Evolutionary conservation across 2,888 invertebrate species (phyloP).

Genomic region (Anagyrus pseudococci): DNA sequence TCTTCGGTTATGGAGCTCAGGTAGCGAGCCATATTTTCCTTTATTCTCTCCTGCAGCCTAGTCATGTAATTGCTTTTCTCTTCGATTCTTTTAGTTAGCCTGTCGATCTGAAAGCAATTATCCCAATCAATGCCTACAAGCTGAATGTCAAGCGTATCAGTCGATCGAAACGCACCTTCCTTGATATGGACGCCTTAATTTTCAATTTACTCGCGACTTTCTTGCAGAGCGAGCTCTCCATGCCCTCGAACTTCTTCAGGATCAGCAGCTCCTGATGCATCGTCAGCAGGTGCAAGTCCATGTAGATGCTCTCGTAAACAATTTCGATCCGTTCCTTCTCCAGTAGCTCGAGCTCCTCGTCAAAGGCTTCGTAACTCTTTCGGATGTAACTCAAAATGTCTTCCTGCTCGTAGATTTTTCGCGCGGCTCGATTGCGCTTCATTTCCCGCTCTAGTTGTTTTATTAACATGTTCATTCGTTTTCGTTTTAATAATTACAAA

Average conservation of each 20-base stretch:
- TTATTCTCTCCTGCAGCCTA: conserved; percentile 63
- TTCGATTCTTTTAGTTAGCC: conserved; percentile 60
- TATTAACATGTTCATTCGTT: neutral
- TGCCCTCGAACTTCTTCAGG: conserved; percentile 74
- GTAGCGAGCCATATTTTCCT: conserved; percentile 66
- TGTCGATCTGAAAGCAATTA: conserved; percentile 42
- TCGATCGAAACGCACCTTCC: conserved; percentile 40
- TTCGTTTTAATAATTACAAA: neutral
- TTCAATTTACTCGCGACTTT: conserved; percentile 67
- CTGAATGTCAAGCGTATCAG: neutral
- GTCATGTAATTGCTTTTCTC: conserved; percentile 61
- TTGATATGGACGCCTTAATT: conserved; percentile 57
- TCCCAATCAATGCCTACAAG: neutral
- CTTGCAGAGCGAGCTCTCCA: conserved; percentile 70
- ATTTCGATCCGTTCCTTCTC: conserved; percentile 68
- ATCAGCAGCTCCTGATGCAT: conserved; percentile 78
- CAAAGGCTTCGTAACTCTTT: conserved; percentile 70
- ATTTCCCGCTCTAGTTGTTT: conserved; percentile 65
- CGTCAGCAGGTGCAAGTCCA: conserved; percentile 71
- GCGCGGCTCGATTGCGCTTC: conserved; percentile 64
- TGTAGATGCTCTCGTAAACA: conserved; percentile 67
- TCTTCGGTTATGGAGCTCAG: conserved; percentile 70
- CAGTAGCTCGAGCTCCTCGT: conserved; percentile 68
- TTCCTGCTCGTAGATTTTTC: conserved; percentile 72
- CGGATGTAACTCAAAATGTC: conserved; percentile 69